Evolutionary conservation across 1,140 invertebrate genomes (phyloP), one percentile per base, ranked within the genome.

Genomic region (Anoplolepis gracilipes): DNA sequence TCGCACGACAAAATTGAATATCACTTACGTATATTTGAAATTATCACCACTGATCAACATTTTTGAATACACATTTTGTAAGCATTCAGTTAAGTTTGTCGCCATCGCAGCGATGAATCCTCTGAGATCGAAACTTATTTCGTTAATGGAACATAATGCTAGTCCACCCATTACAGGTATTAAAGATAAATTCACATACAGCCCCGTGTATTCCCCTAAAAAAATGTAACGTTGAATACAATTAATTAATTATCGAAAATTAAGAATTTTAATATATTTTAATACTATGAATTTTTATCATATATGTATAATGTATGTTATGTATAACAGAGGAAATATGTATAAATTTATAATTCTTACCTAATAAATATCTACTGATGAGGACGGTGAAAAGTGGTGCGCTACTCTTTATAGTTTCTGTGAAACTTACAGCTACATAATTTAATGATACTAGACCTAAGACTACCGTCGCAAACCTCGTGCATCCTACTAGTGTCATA

Each of bases 1-100:
- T 78, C 6, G 16, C 1, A 4, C 1, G 6, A 6, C 13, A 33
- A 10, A 30, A 6, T 36, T 1, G n/a, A 46, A 73, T 55, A 19
- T 57, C 10, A 81, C 97, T 96, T 95, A 98, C 97, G 97, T 97
- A 91, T 97, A 98, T 94, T 96, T 97, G 92, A 97, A 97, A 91
- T 97, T 96, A 91, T 97, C 97, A 69, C 97, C 97, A 93, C 97
- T 97, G 73, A 98, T 97, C 22, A 98, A 94, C 96, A 97, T 96
- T 95, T 98, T 98, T 1, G 97, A 98, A 94, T 97, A 97, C 78
- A 98, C 97, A 95, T 98, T 98, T 95, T 98, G 97, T 92, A 98
- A 95, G 95, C 97, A 98, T 95, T 98, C 98, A 36, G 97, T 97
- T 59, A 98, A 93, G 95, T 98, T 98, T 30, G 98, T 98, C 7